These are phyloP conservation scores for Dipodomys spectabilis DNA, from an alignment of 2,113 vertebrate genomes.

Conservation along the genomic window DNA sequence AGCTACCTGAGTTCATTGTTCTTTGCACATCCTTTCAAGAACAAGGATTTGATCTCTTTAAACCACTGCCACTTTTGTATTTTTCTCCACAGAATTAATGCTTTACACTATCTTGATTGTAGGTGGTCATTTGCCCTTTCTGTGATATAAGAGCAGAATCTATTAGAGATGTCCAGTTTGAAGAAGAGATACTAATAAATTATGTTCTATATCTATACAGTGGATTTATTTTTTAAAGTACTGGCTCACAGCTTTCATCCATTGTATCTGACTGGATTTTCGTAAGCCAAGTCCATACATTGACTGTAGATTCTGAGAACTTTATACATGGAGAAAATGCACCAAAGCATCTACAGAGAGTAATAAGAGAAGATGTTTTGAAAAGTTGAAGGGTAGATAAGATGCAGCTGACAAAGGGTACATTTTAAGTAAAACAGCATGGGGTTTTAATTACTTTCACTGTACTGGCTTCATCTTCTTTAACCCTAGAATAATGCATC, in stretches of 20 bases:
- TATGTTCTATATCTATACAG: too few relatives aligned
- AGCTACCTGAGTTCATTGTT: not conserved
- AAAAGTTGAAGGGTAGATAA: not conserved
- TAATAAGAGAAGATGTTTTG: not conserved
- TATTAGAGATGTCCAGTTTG: not conserved
- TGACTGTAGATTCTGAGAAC: not conserved
- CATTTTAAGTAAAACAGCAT: not conserved
- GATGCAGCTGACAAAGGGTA: not conserved
- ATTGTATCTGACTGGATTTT: not conserved
- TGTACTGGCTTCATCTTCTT: not conserved
- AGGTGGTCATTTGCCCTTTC: not conserved
- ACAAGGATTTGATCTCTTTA: not conserved
- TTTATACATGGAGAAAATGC: not conserved
- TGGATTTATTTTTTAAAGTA: not conserved
- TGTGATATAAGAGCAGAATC: not conserved
- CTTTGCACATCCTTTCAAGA: not conserved
- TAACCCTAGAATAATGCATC: not conserved
- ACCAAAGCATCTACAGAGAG: not conserved
- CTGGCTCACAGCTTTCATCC: not conserved
- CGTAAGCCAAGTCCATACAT: not conserved
- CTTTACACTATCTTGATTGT: not conserved
- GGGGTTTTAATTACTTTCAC: slow-evolving; percentile 27
- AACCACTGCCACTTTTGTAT: not conserved
- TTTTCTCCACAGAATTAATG: not conserved
- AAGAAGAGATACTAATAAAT: not conserved